Evolutionary conservation across 2,888 invertebrate species (phyloP).

Genomic region (Neocrepidodera transversa): DNA sequence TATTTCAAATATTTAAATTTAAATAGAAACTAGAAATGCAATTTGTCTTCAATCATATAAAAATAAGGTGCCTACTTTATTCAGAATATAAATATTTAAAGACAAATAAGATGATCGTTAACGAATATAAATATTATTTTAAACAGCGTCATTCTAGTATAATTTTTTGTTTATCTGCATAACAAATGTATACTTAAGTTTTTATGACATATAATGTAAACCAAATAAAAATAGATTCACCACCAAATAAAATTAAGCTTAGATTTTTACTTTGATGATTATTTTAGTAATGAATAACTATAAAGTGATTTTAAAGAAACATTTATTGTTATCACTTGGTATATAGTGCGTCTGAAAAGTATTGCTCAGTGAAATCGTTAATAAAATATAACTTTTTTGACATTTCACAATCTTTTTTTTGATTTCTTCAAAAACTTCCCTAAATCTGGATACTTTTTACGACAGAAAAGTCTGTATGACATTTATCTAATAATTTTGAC

Average conservation of each 20-base stretch:
- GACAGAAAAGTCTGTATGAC: too few species aligned
- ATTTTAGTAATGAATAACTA: too few species aligned
- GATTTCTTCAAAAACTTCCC: too few species aligned
- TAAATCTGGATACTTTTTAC: too few species aligned
- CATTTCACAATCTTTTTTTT: too few species aligned
- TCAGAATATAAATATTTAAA: constrained; percentile 14
- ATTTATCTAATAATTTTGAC: too few species aligned
- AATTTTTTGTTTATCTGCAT: constrained; percentile 10
- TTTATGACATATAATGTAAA: constrained; percentile 16
- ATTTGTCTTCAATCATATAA: background rate
- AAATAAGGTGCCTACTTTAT: constrained; percentile 4
- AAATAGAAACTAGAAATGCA: background rate
- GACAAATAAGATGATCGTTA: constrained; percentile 7
- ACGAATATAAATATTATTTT: constrained; percentile 19
- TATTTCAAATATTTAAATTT: background rate
- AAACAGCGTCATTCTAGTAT: constrained; percentile 8
- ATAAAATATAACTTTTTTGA: too few species aligned
- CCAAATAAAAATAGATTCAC: constrained; percentile 20
- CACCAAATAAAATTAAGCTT: background rate
- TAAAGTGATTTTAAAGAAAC: too few species aligned
- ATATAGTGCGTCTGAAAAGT: too few species aligned
- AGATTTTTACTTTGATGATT: background rate
- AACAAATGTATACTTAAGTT: constrained; percentile 13
- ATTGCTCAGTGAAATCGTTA: too few species aligned
- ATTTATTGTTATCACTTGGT: too few species aligned